Evolutionary conservation across 2,113 vertebrate genomes (phyloP).

Genomic region (Apistogramma diplotaenia): DNA sequence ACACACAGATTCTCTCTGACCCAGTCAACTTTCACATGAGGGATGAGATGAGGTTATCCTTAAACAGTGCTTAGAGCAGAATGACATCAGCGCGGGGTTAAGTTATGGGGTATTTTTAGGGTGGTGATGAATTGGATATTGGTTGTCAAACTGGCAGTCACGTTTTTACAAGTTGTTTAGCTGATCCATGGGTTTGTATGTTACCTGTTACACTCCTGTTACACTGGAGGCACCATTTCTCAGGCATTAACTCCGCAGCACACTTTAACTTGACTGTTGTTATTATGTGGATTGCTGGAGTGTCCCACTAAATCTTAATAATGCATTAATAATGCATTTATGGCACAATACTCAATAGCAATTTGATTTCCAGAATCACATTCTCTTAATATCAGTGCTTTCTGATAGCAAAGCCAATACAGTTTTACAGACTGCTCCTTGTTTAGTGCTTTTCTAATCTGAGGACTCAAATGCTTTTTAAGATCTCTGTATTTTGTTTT

Average conservation of each 20-base stretch:
- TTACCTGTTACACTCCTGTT: background rate
- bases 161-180: background rate
- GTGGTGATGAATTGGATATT: background rate
- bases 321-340: background rate
- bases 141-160: background rate
- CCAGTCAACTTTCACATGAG: conserved; percentile 21
- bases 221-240: background rate
- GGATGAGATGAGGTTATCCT: conserved; percentile 22
- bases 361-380: too few species aligned
- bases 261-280: background rate
- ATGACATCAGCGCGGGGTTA: conserved; percentile 14
- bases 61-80: conserved; percentile 16
- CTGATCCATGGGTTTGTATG: background rate
- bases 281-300: background rate
- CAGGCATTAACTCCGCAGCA: background rate
- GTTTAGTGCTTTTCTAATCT: too few species aligned
- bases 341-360: background rate
- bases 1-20: conserved; percentile 11
- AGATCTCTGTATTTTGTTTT: too few species aligned
- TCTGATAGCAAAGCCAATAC: too few species aligned
- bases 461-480: too few species aligned
- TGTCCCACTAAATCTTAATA: background rate
- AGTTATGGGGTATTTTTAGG: background rate
- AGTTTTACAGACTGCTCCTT: too few species aligned
- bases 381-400: too few species aligned